phyloP scores from a whole-genome alignment of 2,888 invertebrate genomes.

The Drosophila quinaria region DNA sequence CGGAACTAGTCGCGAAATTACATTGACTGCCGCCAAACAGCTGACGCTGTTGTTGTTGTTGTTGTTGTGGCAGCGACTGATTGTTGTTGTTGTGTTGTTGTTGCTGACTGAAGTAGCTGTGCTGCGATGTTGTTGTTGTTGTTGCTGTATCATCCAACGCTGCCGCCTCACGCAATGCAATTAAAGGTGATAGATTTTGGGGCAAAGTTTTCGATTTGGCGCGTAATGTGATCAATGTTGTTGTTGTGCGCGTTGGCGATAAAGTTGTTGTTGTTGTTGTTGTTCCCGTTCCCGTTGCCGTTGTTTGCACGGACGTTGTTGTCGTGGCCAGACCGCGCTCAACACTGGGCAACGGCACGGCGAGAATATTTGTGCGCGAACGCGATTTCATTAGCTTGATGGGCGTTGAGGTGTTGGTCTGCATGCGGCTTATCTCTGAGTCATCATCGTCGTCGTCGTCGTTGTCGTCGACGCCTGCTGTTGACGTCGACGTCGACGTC shows the following conservation, averaged over 20 bases:
- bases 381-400: conserved; percentile 86
- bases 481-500: conserved; percentile 57
- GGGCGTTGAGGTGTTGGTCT: conserved; percentile 86
- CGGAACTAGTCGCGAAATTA: conserved; percentile 22
- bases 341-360: conserved; percentile 85
- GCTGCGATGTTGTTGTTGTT: conserved; percentile 18
- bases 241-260: conserved; percentile 53
- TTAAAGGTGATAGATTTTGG: conserved; percentile 87
- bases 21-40: conserved; percentile 72
- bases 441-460: conserved; percentile 86
- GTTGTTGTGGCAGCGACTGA: conserved; percentile 19
- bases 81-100: conserved; percentile 23
- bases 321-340: conserved; percentile 74
- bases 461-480: conserved; percentile 75
- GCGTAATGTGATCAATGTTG: conserved; percentile 74
- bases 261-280: conserved; percentile 24
- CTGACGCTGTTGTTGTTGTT: conserved; percentile 57
- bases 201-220: conserved; percentile 89
- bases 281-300: conserved; percentile 27
- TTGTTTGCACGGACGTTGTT: conserved; percentile 53
- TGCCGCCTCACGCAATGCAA: conserved; percentile 80
- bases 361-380: conserved; percentile 86
- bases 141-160: conserved; percentile 64
- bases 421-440: conserved; percentile 85
- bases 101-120: conserved; percentile 3